Base-by-base conservation (phyloP, 2,113 vertebrate genomes). In the Psilopogon haemacephalus region DNA sequence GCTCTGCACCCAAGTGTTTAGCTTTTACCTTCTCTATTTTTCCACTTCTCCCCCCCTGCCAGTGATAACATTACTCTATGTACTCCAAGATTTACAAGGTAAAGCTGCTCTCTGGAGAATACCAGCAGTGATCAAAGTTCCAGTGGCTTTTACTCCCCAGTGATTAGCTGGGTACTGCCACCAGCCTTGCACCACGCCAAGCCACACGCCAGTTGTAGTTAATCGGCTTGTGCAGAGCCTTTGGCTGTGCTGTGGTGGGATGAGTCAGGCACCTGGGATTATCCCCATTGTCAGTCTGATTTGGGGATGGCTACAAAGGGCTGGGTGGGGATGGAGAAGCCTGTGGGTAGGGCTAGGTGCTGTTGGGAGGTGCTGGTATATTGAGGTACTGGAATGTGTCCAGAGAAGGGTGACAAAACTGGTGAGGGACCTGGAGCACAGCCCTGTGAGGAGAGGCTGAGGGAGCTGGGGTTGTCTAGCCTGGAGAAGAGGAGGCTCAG, bases 41-140 rank as follows among this genome's bases (percentile, higher is more conserved):
- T 8, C 10, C 17, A 4, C 18, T 1, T 5, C 24, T 37, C 1
- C 4, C 11, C 3, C 11, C 8, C 19, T 9, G 6, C 1, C 11
- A 3, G 17, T 2, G 3, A 28, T 27, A 62, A 42, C 24, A 55
- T 65, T 74, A 21, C 37, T 4, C 50, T 14, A 3, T 0, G 8
- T 11, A 15, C 75, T 56, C 65, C 76, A n/a, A 55, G 76, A 84
- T 76, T 95, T 79, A 27, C 75, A 71, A 86, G 81, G 80, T 23
- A 73, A 87, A 86, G n/a, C 60, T 68, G 33, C 48, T 92, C 88
- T 62, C 46, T 2, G 5, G 64, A 65, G 69, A 40, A 75, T 40
- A 30, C 56, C 15, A 21, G 65, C 84, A 44, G 11, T 5, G 15
- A 37, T 52, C 78, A 15, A 62, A 95, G 38, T 20, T 75, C 38